Percentiles rank a stretch among this genome's conserved stretches.
These are phyloP conservation scores for Penaeus vannamei DNA, from an alignment of 1,140 invertebrate genomes.

Conservation along the genomic window DNA sequence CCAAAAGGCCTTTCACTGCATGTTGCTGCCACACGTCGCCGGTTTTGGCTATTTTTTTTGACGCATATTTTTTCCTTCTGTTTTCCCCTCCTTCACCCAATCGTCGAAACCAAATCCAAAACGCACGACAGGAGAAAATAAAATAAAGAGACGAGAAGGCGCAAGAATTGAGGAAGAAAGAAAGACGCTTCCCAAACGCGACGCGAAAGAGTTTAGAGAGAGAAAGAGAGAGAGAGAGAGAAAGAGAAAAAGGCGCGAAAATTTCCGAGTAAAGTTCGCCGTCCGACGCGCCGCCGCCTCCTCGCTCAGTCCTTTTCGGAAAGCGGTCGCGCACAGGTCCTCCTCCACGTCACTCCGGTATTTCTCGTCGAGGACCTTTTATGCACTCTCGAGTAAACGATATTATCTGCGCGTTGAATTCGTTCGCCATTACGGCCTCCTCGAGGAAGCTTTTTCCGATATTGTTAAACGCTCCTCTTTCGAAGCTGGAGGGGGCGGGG, in stretches of 20 bases:
- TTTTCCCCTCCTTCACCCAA: not conserved
- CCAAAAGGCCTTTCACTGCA: not conserved
- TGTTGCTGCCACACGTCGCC: too few relatives aligned
- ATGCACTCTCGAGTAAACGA: slow-evolving; percentile 52
- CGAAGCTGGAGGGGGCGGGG: not conserved
- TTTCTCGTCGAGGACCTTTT: slow-evolving; percentile 43
- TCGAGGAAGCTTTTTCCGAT: not conserved
- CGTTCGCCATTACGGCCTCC: slow-evolving; percentile 30
- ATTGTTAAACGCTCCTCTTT: slow-evolving; percentile 20
- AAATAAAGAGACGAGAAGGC: too few relatives aligned
- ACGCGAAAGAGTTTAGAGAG: too few relatives aligned
- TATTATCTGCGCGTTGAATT: slow-evolving; percentile 53
- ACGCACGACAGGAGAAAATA: too few relatives aligned
- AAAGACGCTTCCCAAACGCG: too few relatives aligned
- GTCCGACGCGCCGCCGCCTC: not conserved
- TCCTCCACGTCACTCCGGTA: slow-evolving; percentile 46
- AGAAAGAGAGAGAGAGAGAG: too few relatives aligned
- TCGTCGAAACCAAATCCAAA: too few relatives aligned
- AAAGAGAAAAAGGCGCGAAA: not conserved
- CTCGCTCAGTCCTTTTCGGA: slow-evolving; percentile 55
- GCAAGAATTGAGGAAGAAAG: too few relatives aligned
- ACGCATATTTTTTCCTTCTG: not conserved
- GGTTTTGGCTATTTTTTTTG: not conserved
- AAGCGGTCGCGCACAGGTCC: slow-evolving; percentile 31
- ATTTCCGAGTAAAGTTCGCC: not conserved